phyloP scores from a whole-genome alignment of 1,140 invertebrate species.

The Holcopasites calliopsidis region DNA sequence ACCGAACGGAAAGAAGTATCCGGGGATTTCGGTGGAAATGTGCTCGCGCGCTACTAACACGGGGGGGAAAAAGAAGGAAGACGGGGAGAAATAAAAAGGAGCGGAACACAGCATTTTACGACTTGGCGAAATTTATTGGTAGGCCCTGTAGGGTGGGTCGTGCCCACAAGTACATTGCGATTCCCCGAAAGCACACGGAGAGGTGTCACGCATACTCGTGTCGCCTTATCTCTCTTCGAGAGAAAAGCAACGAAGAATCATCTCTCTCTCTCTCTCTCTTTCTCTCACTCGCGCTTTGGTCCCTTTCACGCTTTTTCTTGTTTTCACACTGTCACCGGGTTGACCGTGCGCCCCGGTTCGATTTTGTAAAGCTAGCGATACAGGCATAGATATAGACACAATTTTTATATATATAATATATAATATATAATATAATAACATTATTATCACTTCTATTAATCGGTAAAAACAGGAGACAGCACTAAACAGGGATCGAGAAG shows the following conservation, averaged over 20 bases:
- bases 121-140: conserved; percentile 74
- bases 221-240: conserved; percentile 51
- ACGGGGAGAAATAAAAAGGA: not conserved
- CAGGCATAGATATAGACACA: conserved; percentile 61
- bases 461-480: conserved; percentile 68
- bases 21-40: conserved; percentile 25
- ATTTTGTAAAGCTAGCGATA: conserved; percentile 66
- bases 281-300: not conserved
- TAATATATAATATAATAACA: conserved; percentile 60
- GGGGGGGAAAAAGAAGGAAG: not conserved
- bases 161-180: conserved; percentile 71
- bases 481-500: conserved; percentile 58
- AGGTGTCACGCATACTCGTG: conserved; percentile 49
- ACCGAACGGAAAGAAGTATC: not conserved
- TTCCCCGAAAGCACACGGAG: conserved; percentile 66
- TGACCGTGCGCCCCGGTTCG: conserved; percentile 56
- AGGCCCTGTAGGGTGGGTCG: conserved; percentile 63
- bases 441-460: conserved; percentile 75
- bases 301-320: not conserved
- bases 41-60: not conserved
- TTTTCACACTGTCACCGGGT: conserved; percentile 33
- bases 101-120: conserved; percentile 59
- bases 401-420: conserved; percentile 54
- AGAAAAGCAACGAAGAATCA: conserved; percentile 37
- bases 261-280: conserved; percentile 19